Conservation (phyloP, 2,888 invertebrate genomes). For the Vannuccia rotundouncinata region DNA sequence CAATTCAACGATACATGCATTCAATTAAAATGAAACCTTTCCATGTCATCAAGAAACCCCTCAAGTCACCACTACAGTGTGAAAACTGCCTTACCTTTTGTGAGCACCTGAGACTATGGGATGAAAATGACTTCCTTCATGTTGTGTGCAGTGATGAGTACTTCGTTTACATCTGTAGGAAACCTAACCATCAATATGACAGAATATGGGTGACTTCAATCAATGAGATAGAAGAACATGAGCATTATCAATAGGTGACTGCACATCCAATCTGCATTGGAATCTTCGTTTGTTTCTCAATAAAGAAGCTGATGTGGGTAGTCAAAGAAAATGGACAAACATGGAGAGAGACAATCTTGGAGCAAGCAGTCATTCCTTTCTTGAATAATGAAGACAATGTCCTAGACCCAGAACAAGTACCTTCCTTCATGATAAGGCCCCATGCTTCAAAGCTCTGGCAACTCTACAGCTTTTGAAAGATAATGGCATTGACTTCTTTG, state of each 20-base stretch:
- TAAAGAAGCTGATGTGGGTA: neutral
- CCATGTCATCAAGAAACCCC: constrained; percentile 31
- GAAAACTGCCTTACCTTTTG: constrained; percentile 24
- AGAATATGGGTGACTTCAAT: neutral
- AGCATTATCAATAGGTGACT: constrained; percentile 5
- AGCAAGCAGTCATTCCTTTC: no score
- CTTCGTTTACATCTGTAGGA: constrained; percentile 8
- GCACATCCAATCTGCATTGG: constrained; percentile 29
- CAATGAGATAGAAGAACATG: constrained; percentile 21
- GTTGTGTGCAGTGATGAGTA: constrained; percentile 13
- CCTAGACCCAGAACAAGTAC: no score
- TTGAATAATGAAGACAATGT: no score
- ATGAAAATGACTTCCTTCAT: neutral
- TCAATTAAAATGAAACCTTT: constrained; percentile 22
- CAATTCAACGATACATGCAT: neutral
- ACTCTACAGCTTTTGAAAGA: constrained; percentile 1
- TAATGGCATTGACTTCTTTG: neutral
- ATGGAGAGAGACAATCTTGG: constrained; percentile 3
- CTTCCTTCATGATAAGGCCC: neutral
- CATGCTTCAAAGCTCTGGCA: constrained; percentile 1
- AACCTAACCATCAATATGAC: constrained; percentile 28
- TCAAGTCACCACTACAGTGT: neutral
- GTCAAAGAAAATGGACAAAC: constrained; percentile 5
- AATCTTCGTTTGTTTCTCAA: neutral
- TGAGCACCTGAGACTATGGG: constrained; percentile 19